Conservation (phyloP, 2,888 invertebrate genomes). For the Tiliacea citrago region DNA sequence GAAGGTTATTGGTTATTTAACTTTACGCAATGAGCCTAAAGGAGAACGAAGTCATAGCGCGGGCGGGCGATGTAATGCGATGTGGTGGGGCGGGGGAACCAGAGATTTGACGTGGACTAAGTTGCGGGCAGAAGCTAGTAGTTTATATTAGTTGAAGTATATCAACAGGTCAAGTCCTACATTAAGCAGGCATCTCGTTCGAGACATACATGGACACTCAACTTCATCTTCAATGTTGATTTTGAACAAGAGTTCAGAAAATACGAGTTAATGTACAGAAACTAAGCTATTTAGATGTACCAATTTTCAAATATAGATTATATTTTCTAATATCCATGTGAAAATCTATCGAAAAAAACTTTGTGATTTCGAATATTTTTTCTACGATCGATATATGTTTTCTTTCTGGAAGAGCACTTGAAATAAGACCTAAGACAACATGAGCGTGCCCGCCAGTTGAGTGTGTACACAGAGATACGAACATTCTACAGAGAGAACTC, state of each 20-base stretch:
- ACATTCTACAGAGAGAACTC: background rate
- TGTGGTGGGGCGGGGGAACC: too few species aligned
- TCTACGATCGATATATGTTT: constrained; percentile 16
- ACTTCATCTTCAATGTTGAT: background rate
- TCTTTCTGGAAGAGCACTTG: background rate
- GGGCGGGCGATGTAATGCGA: too few species aligned
- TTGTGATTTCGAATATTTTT: constrained; percentile 21
- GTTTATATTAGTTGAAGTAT: constrained; percentile 4
- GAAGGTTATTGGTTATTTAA: too few species aligned
- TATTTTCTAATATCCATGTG: background rate
- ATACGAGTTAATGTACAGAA: background rate
- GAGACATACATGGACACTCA: background rate
- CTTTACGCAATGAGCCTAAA: too few species aligned
- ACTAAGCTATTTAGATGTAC: too few species aligned
- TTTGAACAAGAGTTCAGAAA: background rate
- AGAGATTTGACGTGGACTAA: too few species aligned
- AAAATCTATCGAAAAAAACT: background rate
- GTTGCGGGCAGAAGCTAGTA: background rate
- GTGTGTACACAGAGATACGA: constrained; percentile 19
- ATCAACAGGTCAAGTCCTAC: background rate
- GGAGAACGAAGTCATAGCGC: too few species aligned
- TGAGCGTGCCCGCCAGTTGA: background rate
- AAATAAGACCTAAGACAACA: constrained; percentile 44
- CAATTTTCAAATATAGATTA: constrained; percentile 3
- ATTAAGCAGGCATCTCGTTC: background rate